Evolutionary conservation across 2,113 vertebrate genomes (phyloP).

Genomic region (Seriola aureovittata): DNA sequence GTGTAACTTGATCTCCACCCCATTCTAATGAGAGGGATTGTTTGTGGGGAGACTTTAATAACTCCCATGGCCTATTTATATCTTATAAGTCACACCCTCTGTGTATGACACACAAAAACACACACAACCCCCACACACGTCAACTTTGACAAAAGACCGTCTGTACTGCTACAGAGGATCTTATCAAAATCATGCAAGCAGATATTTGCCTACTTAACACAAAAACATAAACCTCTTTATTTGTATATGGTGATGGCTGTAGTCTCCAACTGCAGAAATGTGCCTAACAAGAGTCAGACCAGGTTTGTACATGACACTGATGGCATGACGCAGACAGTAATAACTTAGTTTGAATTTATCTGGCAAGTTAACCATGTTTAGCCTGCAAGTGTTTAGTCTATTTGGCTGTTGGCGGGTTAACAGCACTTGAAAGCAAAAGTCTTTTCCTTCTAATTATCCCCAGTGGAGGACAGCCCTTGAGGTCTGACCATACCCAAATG

Average conservation of each 20-base stretch:
- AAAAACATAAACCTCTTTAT: not conserved
- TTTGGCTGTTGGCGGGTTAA: slow-evolving; percentile 28
- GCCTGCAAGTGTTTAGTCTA: slow-evolving; percentile 8
- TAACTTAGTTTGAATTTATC: slow-evolving; percentile 13
- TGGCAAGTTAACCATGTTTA: slow-evolving; percentile 1
- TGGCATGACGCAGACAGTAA: not conserved
- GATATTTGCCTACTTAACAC: slow-evolving; percentile 29
- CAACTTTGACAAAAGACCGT: slow-evolving; percentile 8
- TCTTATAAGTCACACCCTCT: slow-evolving; percentile 49
- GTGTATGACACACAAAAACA: slow-evolving; percentile 43
- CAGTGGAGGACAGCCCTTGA: slow-evolving; percentile 40
- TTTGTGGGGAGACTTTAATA: slow-evolving; percentile 72
- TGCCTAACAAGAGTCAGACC: not conserved
- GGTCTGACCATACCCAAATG: slow-evolving; percentile 26
- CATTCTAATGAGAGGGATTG: slow-evolving; percentile 64
- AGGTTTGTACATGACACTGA: not conserved
- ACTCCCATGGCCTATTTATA: slow-evolving; percentile 67
- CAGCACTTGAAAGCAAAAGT: slow-evolving; percentile 30
- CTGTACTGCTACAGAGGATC: not conserved
- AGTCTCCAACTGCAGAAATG: not conserved
- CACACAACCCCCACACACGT: slow-evolving; percentile 26
- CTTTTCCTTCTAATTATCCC: slow-evolving; percentile 63
- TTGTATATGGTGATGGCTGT: not conserved
- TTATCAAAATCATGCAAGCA: slow-evolving; percentile 8
- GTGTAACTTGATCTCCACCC: slow-evolving; percentile 60